Evolutionary conservation across 2,797 vertebrate species (phyloP).

Genomic region (Enteromius treurensis): DNA sequence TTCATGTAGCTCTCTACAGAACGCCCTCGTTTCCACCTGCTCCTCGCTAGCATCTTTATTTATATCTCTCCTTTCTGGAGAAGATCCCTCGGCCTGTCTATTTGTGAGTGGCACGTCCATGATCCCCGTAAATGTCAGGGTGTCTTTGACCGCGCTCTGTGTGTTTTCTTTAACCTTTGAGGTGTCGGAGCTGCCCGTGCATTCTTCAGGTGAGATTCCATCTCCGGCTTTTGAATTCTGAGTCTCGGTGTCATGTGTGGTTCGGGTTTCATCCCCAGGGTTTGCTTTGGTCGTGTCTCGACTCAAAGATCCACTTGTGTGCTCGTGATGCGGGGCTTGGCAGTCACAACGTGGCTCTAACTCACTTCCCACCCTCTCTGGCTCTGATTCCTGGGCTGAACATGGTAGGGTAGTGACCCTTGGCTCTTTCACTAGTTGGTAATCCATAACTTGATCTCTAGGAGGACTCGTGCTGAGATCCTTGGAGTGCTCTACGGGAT

Average conservation of each 20-base stretch:
- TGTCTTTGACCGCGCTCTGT: slow-evolving; percentile 66
- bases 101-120: slow-evolving; percentile 61
- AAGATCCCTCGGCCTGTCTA: slow-evolving; percentile 64
- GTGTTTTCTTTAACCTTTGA: slow-evolving; percentile 69
- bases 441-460: slow-evolving; percentile 30
- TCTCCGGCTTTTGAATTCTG: slow-evolving; percentile 68
- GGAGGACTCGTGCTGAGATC: neutral
- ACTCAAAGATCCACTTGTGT: neutral
- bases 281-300: neutral
- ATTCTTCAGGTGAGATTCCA: slow-evolving; percentile 70
- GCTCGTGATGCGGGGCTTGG: slow-evolving; percentile 22
- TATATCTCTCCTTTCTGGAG: slow-evolving; percentile 63
- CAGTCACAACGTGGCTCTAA: slow-evolving; percentile 59
- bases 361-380: slow-evolving; percentile 37
- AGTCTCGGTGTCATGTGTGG: slow-evolving; percentile 64
- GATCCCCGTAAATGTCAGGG: slow-evolving; percentile 75
- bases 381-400: slow-evolving; percentile 62
- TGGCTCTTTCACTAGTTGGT: slow-evolving; percentile 66
- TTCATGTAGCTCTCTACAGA: slow-evolving; percentile 64
- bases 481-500: neutral
- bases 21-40: slow-evolving; percentile 64
- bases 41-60: slow-evolving; percentile 59
- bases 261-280: slow-evolving; percentile 63
- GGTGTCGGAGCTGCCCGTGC: slow-evolving; percentile 65
- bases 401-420: slow-evolving; percentile 64